A percentile compares a stretch with the other conserved stretches of the same genome.
Conservation (phyloP, 2,888 invertebrate species). For the Odontothrips loti region DNA sequence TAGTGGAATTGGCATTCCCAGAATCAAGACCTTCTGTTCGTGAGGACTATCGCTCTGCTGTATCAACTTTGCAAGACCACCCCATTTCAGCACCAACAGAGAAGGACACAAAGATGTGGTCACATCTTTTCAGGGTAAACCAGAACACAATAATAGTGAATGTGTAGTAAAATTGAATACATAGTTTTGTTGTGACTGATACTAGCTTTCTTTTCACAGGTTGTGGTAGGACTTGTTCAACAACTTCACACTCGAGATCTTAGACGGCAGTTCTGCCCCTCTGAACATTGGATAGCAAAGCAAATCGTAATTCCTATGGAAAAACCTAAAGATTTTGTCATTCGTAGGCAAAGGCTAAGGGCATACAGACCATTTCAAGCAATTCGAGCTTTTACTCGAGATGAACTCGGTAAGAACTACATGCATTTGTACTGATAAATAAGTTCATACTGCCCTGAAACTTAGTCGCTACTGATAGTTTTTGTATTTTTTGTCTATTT, state of each 20-base stretch:
- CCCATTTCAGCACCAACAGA: conserved; percentile 38
- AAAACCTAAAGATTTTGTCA: conserved; percentile 53
- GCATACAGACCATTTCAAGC: conserved; percentile 52
- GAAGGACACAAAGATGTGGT: conserved; percentile 65
- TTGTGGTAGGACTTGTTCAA: conserved; percentile 68
- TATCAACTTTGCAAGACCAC: conserved; percentile 40
- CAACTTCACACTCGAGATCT: conserved; percentile 83
- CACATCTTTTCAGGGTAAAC: conserved; percentile 67
- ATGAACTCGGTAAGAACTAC: conserved; percentile 51
- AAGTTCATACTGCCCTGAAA: conserved; percentile 27
- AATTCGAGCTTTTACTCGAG: conserved; percentile 53
- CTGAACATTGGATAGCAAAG: conserved; percentile 61
- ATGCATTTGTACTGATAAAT: too few relatives aligned
- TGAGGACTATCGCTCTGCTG: conserved; percentile 58
- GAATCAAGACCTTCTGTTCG: conserved; percentile 62
- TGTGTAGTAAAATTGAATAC: too few relatives aligned
- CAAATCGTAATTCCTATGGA: conserved; percentile 51
- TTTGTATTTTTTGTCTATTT: too few relatives aligned
- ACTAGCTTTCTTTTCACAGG: conserved; percentile 46
- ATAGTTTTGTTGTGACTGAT: too few relatives aligned
- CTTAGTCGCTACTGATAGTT: too few relatives aligned
- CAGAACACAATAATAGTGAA: too few relatives aligned
- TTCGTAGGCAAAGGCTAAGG: conserved; percentile 46
- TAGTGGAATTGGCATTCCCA: conserved; percentile 82
- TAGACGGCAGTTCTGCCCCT: conserved; percentile 71